These are phyloP conservation scores for Sitodiplosis mosellana DNA, from an alignment of 1,140 invertebrate species.

Conservation along the genomic window DNA sequence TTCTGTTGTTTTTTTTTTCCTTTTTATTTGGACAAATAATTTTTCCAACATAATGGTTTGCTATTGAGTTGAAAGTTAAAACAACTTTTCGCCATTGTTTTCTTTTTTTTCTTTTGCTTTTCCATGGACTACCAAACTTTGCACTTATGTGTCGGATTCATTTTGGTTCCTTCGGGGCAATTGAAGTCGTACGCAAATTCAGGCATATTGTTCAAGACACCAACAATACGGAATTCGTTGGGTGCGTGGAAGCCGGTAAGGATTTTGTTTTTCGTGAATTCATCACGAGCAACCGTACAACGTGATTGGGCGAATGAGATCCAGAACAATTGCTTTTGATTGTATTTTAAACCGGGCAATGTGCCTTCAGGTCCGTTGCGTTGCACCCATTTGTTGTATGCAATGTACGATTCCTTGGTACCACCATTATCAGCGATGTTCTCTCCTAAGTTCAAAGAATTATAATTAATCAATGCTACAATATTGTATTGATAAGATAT, in stretches of 20 bases:
- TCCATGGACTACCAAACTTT: slow-evolving; percentile 66
- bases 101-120: slow-evolving; percentile 13
- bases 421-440: slow-evolving; percentile 79
- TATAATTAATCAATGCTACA: no score
- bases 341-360: slow-evolving; percentile 29
- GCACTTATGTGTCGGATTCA: slow-evolving; percentile 83
- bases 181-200: slow-evolving; percentile 77
- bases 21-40: no score
- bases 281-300: slow-evolving; percentile 13
- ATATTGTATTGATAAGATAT: no score
- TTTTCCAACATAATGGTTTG: no score
- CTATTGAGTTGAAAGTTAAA: no score
- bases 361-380: slow-evolving; percentile 20
- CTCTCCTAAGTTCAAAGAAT: no score
- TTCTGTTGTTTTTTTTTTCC: no score
- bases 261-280: slow-evolving; percentile 52
- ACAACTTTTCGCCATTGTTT: no score
- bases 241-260: slow-evolving; percentile 61
- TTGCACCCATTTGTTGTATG: slow-evolving; percentile 25
- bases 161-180: slow-evolving; percentile 57
- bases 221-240: slow-evolving; percentile 63
- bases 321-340: slow-evolving; percentile 31
- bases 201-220: slow-evolving; percentile 73
- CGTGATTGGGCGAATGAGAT: slow-evolving; percentile 28
- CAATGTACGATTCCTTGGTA: slow-evolving; percentile 49